Base-by-base conservation (phyloP, 2,113 vertebrate species). In the Crocuta crocuta region DNA sequence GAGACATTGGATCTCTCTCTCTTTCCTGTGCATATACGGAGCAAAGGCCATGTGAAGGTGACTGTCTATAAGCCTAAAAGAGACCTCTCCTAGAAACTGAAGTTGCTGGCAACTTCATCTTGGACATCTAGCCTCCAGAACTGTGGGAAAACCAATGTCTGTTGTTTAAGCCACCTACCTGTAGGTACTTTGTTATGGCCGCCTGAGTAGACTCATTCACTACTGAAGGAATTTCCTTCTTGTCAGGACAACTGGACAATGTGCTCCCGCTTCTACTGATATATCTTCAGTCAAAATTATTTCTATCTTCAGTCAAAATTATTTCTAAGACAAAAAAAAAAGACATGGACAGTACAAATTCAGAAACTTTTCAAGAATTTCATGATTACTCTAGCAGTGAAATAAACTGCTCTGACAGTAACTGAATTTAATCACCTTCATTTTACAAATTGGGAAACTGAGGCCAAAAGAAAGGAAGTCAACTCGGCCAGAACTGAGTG, bases 381-480 rank as follows among this genome's bases (percentile, higher is more conserved):
- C 87, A 13, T 48, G 66, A 66, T 61, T 78, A 79, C 43, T 73
- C 53, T 70, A 91, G 68, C 43, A 74, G 48, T 81, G 53, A 73
- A 83, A 28, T 76, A 82, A 87, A 89, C 11, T 35, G 19, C 80
- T 78, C 15, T 74, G 35, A 45, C 4, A 15, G 4, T 93, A 70
- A 86, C 39, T 90, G 58, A 95, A 71, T 48, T 43, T 61, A 81
- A 58, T 92, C 26, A 58, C 19, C 35, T 70, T 89, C 45, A 39
- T 66, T 94, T 95, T 95, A 63, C 66, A 91, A 93, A 81, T 85
- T 63, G 71, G 79, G 31, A 95, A 95, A 89, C 10, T 23, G 7
- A 65, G 50, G 15, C n/a, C 76, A 55, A 80, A 86, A 84, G 79
- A 94, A 86, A 4, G 24, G 53, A 35, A 87, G 33, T 97, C 35